Evolutionary conservation across 2,888 invertebrate genomes (phyloP).

Genomic region (Napeogenes inachia): DNA sequence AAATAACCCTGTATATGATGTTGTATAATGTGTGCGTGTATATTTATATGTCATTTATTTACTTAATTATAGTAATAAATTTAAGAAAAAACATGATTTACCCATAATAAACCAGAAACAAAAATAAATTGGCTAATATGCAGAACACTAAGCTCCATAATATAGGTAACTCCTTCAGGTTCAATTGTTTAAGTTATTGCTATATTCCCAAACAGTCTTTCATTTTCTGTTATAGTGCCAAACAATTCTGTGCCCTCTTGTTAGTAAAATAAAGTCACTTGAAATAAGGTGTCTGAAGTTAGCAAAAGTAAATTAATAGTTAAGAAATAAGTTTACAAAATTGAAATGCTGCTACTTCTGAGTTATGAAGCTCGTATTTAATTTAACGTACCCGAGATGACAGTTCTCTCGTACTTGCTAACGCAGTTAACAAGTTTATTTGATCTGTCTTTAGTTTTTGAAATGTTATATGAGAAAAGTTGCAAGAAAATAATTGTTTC

Average conservation of each 20-base stretch:
- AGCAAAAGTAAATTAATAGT: neutral
- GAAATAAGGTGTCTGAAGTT: neutral
- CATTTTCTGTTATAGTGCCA: too few relatives aligned
- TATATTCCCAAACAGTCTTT: too few relatives aligned
- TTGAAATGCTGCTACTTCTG: constrained; percentile 13
- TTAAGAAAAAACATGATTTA: constrained; percentile 29
- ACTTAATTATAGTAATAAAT: too few relatives aligned
- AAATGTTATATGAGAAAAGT: constrained; percentile 1
- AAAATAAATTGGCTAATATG: too few relatives aligned
- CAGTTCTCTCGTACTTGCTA: constrained; percentile 14
- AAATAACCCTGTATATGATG: too few relatives aligned
- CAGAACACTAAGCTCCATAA: too few relatives aligned
- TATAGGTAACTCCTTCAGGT: too few relatives aligned
- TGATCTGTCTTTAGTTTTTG: neutral
- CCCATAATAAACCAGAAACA: constrained; percentile 18
- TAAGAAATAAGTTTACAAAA: constrained; percentile 18
- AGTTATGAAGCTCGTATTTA: constrained; percentile 19
- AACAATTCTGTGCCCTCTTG: too few relatives aligned
- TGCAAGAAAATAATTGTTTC: neutral
- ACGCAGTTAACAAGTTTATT: constrained; percentile 16
- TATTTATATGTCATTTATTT: too few relatives aligned
- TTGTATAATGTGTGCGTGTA: too few relatives aligned
- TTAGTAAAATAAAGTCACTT: neutral
- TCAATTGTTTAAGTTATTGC: too few relatives aligned
- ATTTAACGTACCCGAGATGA: constrained; percentile 19